Base-by-base conservation (phyloP, 2,888 invertebrate species). In the Seladonia tumulorum region DNA sequence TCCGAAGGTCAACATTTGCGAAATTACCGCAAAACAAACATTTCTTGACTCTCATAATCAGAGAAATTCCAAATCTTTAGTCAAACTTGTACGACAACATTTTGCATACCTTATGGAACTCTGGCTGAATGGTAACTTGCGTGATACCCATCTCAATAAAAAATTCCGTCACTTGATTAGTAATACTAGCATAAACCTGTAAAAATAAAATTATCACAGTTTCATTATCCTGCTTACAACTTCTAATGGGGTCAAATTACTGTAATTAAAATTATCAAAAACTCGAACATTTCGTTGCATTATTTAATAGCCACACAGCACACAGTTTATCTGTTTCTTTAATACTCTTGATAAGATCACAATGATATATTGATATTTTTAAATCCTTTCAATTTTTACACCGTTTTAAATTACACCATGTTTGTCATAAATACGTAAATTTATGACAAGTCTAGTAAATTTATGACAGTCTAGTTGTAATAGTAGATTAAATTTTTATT, bases 101-200 rank as follows among this genome's bases (percentile, higher is more conserved):
- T 14, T 60, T 29, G n/a, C 73, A 12, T 86, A 95, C 94, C 87
- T 94, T 93, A 57, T 94, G 90, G 93, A 98, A 98, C 94, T 98
- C 98, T 0, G 98, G 98, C 93, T 98, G 98, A 90, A 98, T 97
- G 0, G 98, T 98, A 16, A 98, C 97, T 87, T 97, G 97, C 5
- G 97, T 97, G 78, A 98, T 98, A 7, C 98, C 98, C 93, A 98
- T 97, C 25, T 97, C 97, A 79, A 97, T 96, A 93, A 98, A 98
- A 93, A 98, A 97, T 42, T 97, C 96, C 49, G 96, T 97, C 8
- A 98, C 96, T 80, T 96, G 95, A 91, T 96, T 95, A 90, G 96
- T 95, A 22, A 96, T 96, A 91, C 95, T 95, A 10, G 95, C 95
- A 89, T 96, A 97, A 0, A 96, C 96, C 95, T 96, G 71, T 70